These are phyloP conservation scores for Melierax canorus DNA, from an alignment of 2,113 vertebrate species.

Conservation along the genomic window DNA sequence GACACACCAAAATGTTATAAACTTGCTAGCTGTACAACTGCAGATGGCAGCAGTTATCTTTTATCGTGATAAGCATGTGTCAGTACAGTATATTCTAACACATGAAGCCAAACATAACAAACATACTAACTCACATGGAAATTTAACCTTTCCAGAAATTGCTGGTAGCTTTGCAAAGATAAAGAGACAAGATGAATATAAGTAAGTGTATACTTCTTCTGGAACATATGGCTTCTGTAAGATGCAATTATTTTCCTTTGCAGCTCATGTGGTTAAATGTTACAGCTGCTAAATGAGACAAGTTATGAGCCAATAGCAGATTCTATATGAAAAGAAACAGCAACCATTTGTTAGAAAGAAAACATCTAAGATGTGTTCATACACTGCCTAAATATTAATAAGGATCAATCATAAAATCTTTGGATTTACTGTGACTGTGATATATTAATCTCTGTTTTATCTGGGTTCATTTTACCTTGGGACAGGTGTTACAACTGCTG, in stretches of 20 bases:
- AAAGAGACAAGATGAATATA: neutral
- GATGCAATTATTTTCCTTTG: conserved; percentile 10
- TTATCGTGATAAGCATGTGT: neutral
- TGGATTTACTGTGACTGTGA: neutral
- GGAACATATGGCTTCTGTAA: neutral
- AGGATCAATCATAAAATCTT: neutral
- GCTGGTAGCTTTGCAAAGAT: conserved; percentile 33
- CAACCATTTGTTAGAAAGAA: conserved; percentile 23
- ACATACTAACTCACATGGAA: neutral
- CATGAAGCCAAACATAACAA: neutral
- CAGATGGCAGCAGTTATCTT: neutral
- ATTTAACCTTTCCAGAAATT: neutral
- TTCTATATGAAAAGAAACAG: conserved; percentile 13
- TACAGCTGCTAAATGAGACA: conserved; percentile 28
- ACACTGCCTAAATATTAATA: neutral
- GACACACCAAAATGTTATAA: neutral
- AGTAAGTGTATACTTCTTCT: neutral
- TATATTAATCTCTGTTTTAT: neutral
- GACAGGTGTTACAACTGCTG: neutral
- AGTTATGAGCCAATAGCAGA: neutral
- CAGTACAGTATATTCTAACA: neutral
- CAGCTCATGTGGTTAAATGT: conserved; percentile 13
- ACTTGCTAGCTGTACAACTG: neutral
- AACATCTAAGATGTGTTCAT: neutral
- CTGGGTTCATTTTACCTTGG: neutral